phyloP scores from a whole-genome alignment of 2,113 vertebrate species.

The Neodontobutis hainanensis region DNA sequence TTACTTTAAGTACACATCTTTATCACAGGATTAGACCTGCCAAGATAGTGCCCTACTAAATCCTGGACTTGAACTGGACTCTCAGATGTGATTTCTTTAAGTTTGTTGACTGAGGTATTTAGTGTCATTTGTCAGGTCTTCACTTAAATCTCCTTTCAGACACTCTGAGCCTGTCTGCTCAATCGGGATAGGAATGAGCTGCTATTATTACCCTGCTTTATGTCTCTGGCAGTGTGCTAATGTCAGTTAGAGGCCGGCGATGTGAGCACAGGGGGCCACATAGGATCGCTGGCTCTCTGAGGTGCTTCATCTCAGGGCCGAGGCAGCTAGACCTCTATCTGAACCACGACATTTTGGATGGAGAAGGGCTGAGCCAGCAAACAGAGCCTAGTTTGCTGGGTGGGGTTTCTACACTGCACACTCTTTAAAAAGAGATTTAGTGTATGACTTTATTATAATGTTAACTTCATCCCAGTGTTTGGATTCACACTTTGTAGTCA shows the following conservation, averaged over 20 bases:
- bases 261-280: conserved; percentile 50
- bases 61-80: conserved; percentile 24
- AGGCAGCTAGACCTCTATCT: conserved; percentile 63
- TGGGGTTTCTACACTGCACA: conserved; percentile 43
- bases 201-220: conserved; percentile 63
- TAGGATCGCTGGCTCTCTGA: conserved; percentile 59
- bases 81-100: conserved; percentile 28
- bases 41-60: conserved; percentile 45
- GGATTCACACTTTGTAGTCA: conserved; percentile 51
- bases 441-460: conserved; percentile 40
- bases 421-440: conserved; percentile 40
- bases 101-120: conserved; percentile 32
- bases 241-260: conserved; percentile 62
- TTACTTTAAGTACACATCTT: conserved; percentile 24
- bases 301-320: conserved; percentile 62
- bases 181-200: conserved; percentile 44
- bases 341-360: conserved; percentile 68
- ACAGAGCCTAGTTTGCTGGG: conserved; percentile 44
- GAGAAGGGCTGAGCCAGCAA: conserved; percentile 69
- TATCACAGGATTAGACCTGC: conserved; percentile 45
- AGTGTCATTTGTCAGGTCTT: conserved; percentile 55
- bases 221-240: conserved; percentile 57
- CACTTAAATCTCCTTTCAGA: conserved; percentile 50
- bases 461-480: conserved; percentile 41
- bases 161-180: conserved; percentile 29